Conservation (phyloP, 1,140 invertebrate genomes). For the Lepidurus packardi region DNA sequence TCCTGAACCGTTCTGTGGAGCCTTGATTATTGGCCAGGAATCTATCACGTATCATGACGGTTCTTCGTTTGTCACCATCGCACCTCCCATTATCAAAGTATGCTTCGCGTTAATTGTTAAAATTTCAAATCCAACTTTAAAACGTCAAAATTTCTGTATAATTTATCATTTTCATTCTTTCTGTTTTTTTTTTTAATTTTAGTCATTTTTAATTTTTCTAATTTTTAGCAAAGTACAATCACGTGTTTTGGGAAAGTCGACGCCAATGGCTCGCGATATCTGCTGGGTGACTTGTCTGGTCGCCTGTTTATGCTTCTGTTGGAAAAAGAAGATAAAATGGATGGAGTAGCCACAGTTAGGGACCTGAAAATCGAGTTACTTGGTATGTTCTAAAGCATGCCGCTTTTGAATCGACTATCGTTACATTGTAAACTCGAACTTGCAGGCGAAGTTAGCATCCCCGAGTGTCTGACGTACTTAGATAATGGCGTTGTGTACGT, state of each 20-base stretch:
- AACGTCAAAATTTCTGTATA: not conserved
- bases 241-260: conserved; percentile 93
- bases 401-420: conserved; percentile 40
- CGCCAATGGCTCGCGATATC: conserved; percentile 78
- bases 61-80: conserved; percentile 80
- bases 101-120: conserved; percentile 29
- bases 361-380: conserved; percentile 90
- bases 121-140: conserved; percentile 30
- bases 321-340: conserved; percentile 72
- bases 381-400: conserved; percentile 48
- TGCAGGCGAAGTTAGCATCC: conserved; percentile 82
- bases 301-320: conserved; percentile 94
- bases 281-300: conserved; percentile 91
- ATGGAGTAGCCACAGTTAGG: conserved; percentile 69
- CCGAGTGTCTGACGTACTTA: conserved; percentile 96
- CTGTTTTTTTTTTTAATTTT: conserved; percentile 27
- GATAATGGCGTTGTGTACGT: conserved; percentile 98
- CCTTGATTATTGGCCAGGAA: conserved; percentile 94
- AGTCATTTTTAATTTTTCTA: conserved; percentile 16
- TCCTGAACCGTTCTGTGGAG: conserved; percentile 86
- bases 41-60: conserved; percentile 96
- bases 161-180: conserved; percentile 28
- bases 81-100: conserved; percentile 85
- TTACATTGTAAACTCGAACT: too few relatives aligned
- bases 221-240: conserved; percentile 78